These are phyloP conservation scores for Palythoa grandiflora DNA, from an alignment of 92 coral and sea anemone genomes.

Conservation along the genomic window DNA sequence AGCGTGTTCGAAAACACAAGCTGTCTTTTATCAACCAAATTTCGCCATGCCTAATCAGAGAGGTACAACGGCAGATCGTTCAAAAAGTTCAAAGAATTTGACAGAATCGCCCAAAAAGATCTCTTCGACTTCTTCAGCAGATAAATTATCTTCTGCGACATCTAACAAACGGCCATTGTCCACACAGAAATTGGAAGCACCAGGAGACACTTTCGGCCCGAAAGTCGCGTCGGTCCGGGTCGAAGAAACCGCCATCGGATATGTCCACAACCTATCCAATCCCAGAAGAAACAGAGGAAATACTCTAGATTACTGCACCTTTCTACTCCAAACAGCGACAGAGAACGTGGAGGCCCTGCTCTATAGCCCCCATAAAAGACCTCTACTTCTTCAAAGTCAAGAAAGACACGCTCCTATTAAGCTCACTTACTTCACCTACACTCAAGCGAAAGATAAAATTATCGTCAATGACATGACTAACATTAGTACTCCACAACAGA, in stretches of 20 bases:
- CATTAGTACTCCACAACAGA: conserved; percentile 61
- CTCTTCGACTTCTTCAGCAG: conserved; percentile 59
- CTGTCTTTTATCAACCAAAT: conserved; percentile 49
- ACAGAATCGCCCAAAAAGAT: conserved; percentile 63
- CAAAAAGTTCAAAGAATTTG: conserved; percentile 40
- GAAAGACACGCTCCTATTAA: conserved; percentile 49
- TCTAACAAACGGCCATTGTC: conserved; percentile 65
- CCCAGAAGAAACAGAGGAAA: conserved; percentile 66
- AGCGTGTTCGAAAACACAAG: conserved; percentile 43
- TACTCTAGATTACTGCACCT: conserved; percentile 64
- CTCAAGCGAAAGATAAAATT: conserved; percentile 56
- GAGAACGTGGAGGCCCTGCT: conserved; percentile 63
- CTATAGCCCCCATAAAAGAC: conserved; percentile 23
- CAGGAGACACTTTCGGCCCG: conserved; percentile 67
- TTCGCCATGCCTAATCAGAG: conserved; percentile 49
- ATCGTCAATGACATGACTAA: conserved; percentile 60
- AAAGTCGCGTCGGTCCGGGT: conserved; percentile 60
- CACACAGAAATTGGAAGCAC: conserved; percentile 55
- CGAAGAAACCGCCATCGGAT: conserved; percentile 55
- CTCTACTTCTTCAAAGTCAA: conserved; percentile 41
- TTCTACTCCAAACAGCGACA: conserved; percentile 63
- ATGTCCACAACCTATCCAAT: conserved; percentile 62
- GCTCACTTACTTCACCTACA: conserved; percentile 62
- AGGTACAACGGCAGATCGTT: conserved; percentile 50
- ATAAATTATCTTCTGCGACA: conserved; percentile 49